Conservation (phyloP, 2,797 vertebrate species). For the Tokudaia muenninki region DNA sequence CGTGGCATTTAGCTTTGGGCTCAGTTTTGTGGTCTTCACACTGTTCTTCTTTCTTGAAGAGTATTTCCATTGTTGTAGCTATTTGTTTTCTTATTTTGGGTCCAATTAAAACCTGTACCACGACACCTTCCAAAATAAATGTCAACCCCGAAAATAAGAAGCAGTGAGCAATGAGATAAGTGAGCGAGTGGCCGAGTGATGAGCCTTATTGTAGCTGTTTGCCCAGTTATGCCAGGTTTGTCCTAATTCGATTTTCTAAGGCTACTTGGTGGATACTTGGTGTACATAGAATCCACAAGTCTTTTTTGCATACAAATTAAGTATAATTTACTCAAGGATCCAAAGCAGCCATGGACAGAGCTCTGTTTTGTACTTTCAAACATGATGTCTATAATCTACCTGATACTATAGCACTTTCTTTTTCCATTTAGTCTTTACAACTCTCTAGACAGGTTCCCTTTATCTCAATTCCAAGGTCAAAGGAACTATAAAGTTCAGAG, state of each 20-base stretch:
- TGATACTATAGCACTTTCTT: neutral
- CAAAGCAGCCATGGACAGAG: neutral
- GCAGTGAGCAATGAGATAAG: neutral
- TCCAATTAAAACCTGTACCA: neutral
- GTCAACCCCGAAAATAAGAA: neutral
- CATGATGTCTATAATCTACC: neutral
- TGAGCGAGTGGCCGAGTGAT: rapidly evolving
- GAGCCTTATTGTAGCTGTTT: neutral
- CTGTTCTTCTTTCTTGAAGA: neutral
- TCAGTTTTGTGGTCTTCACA: neutral
- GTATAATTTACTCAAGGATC: neutral
- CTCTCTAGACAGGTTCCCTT: neutral
- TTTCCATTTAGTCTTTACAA: neutral
- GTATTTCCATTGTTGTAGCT: neutral
- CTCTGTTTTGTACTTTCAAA: neutral
- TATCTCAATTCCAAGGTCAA: slow-evolving; percentile 1
- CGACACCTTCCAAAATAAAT: neutral
- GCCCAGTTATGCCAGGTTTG: neutral
- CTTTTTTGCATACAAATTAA: slow-evolving; percentile 35
- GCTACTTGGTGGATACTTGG: neutral
- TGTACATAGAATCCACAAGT: neutral
- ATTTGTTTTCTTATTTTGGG: neutral
- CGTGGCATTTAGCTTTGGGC: neutral
- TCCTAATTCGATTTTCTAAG: neutral
- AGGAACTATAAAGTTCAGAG: neutral